Percentiles rank a stretch among this genome's conserved stretches.
These are phyloP conservation scores for Rhaphigaster nebulosa DNA, from an alignment of 2,888 invertebrate genomes.

Conservation along the genomic window DNA sequence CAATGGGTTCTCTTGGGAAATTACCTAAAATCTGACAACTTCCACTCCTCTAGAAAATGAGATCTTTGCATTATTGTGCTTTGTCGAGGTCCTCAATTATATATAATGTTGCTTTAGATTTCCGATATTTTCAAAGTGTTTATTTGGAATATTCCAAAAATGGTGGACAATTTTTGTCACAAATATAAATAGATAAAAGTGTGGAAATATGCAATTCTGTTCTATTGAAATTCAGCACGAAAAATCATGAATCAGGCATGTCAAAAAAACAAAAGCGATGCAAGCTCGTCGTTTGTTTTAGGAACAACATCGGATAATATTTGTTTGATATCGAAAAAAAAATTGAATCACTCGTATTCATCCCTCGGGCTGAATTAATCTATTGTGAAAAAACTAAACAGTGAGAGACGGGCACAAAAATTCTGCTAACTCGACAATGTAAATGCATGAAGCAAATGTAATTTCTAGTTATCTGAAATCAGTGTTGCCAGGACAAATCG, in stretches of 20 bases:
- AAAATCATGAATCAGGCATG: neutral
- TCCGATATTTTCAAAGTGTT: no score
- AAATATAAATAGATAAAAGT: no score
- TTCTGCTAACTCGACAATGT: neutral
- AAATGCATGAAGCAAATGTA: neutral
- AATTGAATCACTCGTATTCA: neutral
- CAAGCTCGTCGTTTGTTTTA: neutral
- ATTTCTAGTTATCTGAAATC: neutral
- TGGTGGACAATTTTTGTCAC: no score
- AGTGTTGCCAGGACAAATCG: neutral
- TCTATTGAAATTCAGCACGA: neutral
- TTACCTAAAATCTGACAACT: constrained; percentile 7
- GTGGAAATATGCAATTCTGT: neutral
- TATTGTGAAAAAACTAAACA: neutral
- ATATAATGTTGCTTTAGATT: no score
- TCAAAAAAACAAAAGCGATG: neutral
- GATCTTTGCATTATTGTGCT: no score
- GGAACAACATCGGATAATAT: neutral
- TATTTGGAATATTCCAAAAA: no score
- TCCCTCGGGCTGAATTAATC: neutral
- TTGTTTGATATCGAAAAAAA: neutral
- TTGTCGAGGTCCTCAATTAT: no score
- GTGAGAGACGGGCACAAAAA: neutral
- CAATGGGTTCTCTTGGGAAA: neutral
- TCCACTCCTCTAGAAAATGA: neutral